These are phyloP conservation scores for Euleptes europaea DNA, from an alignment of 2,113 vertebrate genomes.

Conservation along the genomic window DNA sequence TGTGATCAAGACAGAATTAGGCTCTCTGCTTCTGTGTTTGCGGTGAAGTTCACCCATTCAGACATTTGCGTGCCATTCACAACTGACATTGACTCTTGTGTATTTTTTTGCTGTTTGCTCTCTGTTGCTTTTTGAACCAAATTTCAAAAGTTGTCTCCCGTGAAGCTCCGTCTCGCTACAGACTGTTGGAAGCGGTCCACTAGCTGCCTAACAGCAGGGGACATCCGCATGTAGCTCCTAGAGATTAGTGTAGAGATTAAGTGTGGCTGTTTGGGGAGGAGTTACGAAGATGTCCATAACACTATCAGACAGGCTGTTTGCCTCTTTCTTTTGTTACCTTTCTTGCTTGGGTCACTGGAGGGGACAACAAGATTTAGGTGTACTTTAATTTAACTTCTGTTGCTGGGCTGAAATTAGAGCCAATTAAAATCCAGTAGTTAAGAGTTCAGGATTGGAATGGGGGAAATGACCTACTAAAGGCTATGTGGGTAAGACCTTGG, in stretches of 20 bases:
- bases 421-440: not conserved
- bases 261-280: not conserved
- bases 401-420: not conserved
- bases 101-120: not conserved
- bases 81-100: not conserved
- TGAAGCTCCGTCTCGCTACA: not conserved
- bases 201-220: not conserved
- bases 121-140: not conserved
- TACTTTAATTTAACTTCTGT: not conserved
- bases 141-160: not conserved
- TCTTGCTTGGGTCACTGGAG: not conserved
- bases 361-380: not conserved
- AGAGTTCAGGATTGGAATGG: not conserved
- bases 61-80: not conserved
- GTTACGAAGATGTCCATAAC: not conserved
- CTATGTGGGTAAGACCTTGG: not conserved
- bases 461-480: not conserved
- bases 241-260: conserved; percentile 21
- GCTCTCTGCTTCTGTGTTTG: not conserved
- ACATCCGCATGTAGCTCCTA: not conserved
- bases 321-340: not conserved
- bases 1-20: not conserved
- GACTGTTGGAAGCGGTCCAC: not conserved
- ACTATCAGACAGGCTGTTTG: not conserved
- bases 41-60: not conserved